Base-by-base conservation (phyloP, 2,113 vertebrate genomes). In the Podarcis raffonei region DNA sequence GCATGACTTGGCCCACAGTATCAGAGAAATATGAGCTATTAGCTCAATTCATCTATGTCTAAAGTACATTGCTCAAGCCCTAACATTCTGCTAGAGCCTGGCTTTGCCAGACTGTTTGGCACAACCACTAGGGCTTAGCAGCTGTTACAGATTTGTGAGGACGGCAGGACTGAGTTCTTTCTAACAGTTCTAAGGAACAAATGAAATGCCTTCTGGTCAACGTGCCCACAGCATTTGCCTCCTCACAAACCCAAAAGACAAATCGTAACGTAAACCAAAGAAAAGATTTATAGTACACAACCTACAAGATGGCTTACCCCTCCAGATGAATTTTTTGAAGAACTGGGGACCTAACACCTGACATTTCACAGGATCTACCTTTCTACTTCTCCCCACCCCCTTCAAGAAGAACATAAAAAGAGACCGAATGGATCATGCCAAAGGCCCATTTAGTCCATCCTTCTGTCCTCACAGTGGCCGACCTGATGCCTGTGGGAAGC, bases 81-180 rank as follows among this genome's bases (percentile, higher is more conserved):
- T 20, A 86, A 91, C 89, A 92, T 86, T 65, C 2, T 91, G 57
- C 12, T 84, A 83, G 83, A 83, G 37, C 85, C 37, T 85, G 42
- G 76, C 81, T 84, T 91, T 93, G 68, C 85, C 90, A 39, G 65
- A 84, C 83, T 86, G 62, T 80, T 66, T 76, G 32, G 80, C 0
- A 0, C 32, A 77, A n/a, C 78, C 68, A 78, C 0, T 0, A 79
- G 87, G 27, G 3, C 82, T 48, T 48, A 87, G 59, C 75, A 86
- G 32, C 75, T 90, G 39, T 66, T 15, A 83, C 0, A 6, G 65
- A 90, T 48, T 39, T 0, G 0, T 83, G 23, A 68, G 1, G 1
- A 83, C 87, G 13, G 6, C 39, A 53, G 11, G n/a, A 69, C 32
- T 53, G 27, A 72, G 69, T 69, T 22, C 59, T 66, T 81, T 77